Base-by-base conservation (phyloP, 1,140 invertebrate species). In the Aphidius gifuensis region DNA sequence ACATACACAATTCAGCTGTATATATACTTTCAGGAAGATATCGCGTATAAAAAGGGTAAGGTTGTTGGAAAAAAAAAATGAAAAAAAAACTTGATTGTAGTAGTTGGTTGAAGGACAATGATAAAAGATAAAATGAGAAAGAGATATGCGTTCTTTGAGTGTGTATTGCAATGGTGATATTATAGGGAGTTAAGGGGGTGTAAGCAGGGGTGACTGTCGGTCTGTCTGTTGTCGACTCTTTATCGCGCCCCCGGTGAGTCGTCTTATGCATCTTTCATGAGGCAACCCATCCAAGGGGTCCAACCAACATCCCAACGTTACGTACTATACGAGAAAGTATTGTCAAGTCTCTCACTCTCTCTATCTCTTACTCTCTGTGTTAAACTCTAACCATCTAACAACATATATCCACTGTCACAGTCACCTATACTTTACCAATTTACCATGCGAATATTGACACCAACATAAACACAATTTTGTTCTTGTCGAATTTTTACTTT, bases 221-320 rank as follows among this genome's bases (percentile, higher is more conserved):
- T 81, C 77, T 80, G 79, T 80, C 79, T 81, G 79, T 81, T 80
- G 80, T 81, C 80, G 80, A 81, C 79, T 81, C 80, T 81, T 81
- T 81, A 81, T 81, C 80, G 79, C 79, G 79, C 80, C 80, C 80
- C 75, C 76, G 78, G 79, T 80, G 79, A 80, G 78, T 81, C 78
- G 79, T 80, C 80, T 81, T 81, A 81, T 81, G 79, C 80, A 80
- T 80, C 78, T 81, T 81, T 81, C 80, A 81, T 81, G 79, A 81
- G 78, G 73, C 75, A 73, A 68, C 71, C 23, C 72, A 78, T 79
- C 77, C 75, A 80, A 81, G 78, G 79, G 79, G 77, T 81, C 77
- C 74, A 71, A 71, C 59, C 69, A 32, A 32, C 67, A 73, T 74
- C 69, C 23, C 70, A 69, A 64, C 55, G 62, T 48, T 57, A 23